A percentile compares a stretch with the other conserved stretches of the same genome.
phyloP scores from a whole-genome alignment of 2,113 vertebrate genomes.

The Anoura caudifer region DNA sequence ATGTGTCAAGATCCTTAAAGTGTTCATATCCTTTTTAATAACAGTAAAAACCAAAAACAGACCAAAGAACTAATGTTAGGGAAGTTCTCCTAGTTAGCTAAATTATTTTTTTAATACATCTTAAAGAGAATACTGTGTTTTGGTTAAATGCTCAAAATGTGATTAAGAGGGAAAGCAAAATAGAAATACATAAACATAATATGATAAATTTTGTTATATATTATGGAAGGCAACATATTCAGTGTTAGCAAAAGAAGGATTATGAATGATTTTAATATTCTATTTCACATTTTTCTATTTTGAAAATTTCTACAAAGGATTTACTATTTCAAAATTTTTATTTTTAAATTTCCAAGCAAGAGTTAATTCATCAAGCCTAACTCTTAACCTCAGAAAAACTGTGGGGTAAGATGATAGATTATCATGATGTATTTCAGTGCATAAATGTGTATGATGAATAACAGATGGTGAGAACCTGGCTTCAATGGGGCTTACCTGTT shows the following conservation, averaged over 20 bases:
- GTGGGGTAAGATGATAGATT: neutral
- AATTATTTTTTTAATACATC: neutral
- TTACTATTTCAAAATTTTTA: neutral
- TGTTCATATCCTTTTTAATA: neutral
- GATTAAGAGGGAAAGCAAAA: conserved; percentile 6
- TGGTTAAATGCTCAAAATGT: conserved; percentile 22
- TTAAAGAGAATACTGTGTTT: neutral
- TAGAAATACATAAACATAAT: neutral
- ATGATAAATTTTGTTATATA: neutral
- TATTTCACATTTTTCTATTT: conserved; percentile 32
- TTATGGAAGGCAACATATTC: conserved; percentile 17
- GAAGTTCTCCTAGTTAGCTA: conserved; percentile 18
- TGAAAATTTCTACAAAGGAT: conserved; percentile 39
- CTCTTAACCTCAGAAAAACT: neutral
- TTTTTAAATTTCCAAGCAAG: conserved; percentile 16
- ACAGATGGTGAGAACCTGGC: neutral
- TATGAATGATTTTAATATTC: conserved; percentile 10
- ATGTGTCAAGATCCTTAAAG: neutral
- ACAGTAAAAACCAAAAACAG: conserved; percentile 12
- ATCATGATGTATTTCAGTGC: neutral
- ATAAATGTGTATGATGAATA: neutral
- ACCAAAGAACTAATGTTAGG: neutral
- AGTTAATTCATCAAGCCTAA: conserved; percentile 16
- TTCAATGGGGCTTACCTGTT: neutral
- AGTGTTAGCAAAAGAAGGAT: conserved; percentile 44